These are phyloP conservation scores for Dasyprocta punctata DNA, from an alignment of 2,113 vertebrate species.

Conservation along the genomic window DNA sequence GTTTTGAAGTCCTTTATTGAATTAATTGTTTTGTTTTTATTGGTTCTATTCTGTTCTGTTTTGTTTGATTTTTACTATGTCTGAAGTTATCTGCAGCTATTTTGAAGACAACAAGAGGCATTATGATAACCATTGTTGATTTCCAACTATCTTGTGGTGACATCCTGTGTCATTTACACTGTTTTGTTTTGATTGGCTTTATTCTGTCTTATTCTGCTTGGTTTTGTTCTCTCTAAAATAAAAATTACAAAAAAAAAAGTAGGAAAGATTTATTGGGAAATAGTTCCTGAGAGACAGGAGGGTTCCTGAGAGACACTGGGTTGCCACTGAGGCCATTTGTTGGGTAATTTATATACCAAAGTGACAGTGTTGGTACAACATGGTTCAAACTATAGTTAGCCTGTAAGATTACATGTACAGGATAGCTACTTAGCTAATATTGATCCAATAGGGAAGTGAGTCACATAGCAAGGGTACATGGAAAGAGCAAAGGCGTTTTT, in stretches of 20 bases:
- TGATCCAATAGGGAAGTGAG: neutral
- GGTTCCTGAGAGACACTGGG: neutral
- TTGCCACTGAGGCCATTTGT: neutral
- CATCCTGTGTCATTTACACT: too few species aligned
- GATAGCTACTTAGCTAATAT: neutral
- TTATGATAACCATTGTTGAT: too few species aligned
- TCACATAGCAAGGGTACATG: neutral
- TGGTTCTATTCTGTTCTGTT: too few species aligned
- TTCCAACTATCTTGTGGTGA: too few species aligned
- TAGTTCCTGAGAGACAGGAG: neutral
- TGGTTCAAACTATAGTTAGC: neutral
- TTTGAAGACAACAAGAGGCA: too few species aligned
- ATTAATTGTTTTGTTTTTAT: too few species aligned
- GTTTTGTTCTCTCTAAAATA: too few species aligned
- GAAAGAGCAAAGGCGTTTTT: neutral
- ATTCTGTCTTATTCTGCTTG: too few species aligned
- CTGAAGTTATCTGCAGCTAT: too few species aligned
- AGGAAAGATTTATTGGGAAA: neutral
- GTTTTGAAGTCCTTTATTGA: too few species aligned
- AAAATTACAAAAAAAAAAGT: neutral
- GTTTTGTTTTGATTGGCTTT: too few species aligned
- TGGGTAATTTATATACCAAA: neutral
- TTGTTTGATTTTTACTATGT: too few species aligned
- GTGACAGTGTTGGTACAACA: neutral
- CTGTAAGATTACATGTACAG: neutral